Base-by-base conservation (phyloP, 2,113 vertebrate species). In the Sardina pilchardus region DNA sequence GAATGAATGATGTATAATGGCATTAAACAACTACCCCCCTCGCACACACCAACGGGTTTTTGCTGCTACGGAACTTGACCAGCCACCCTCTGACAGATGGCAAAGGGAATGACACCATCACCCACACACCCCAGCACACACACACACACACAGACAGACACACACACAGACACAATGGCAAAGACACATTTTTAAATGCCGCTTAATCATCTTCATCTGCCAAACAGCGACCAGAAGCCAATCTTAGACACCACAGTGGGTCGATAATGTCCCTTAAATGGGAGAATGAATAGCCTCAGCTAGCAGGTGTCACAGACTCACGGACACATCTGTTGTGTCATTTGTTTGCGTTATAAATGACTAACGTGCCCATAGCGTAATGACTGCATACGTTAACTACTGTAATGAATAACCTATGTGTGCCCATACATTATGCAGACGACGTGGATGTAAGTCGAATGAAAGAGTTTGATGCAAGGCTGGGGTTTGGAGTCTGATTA, bases 191-290 rank as follows among this genome's bases (percentile, higher is more conserved):
- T 78, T 78, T 36, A 71, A 71, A 71, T 36, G 30, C 71, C 36
- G 30, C 4, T 78, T 78, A 78, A 78, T 78, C 71, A 78, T 78
- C 71, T 78, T 78, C 71, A 78, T 78, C 30, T 78, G 71, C 14
- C 71, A 78, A 78, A 78, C 71, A 36, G 71, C 30, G 14, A 36
- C 71, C 30, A 34, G 30, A 34, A 78, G 71, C 34, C 71, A 78
- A 34, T 36, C 71, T 34, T 2, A 17, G 71, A 78, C 71, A 36
- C 71, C 71, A 34, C 71, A 78, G 71, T 10, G 71, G 71, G 71
- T 78, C 71, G 34, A 78, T 78, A 36, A 78, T 78, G 34, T 78
- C 26, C 30, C 71, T 36, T 78, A 78, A 78, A 78, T 78, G 12
- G 30, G 30, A 78, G 71, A 78, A 78, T 78, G 34, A 78, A 34